Conservation (phyloP, 2,888 invertebrate species). For the Tenthredo scrophulariae region DNA sequence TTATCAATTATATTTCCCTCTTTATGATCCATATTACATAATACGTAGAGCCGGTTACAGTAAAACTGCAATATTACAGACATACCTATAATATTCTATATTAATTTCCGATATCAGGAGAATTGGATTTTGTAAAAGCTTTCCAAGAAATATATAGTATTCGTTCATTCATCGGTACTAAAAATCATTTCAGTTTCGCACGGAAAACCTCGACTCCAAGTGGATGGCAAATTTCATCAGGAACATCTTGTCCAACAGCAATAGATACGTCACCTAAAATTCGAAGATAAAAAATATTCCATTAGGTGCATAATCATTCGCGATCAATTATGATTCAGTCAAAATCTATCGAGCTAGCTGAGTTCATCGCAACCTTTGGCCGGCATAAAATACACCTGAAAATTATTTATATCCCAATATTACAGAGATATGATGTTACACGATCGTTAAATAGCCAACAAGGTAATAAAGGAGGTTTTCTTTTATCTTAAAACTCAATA, state of each 20-base stretch:
- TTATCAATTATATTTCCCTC: not conserved
- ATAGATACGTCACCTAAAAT: conserved; percentile 77
- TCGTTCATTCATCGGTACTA: not conserved
- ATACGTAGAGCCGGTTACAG: not conserved
- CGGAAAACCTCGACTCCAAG: conserved; percentile 77
- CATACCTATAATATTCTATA: not conserved
- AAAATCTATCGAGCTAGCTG: conserved; percentile 9
- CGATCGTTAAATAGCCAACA: not conserved
- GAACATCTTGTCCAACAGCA: conserved; percentile 76
- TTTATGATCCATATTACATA: not conserved
- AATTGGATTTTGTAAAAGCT: not conserved
- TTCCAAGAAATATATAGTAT: not conserved
- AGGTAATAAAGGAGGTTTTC: conserved; percentile 2
- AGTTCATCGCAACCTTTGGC: conserved; percentile 33
- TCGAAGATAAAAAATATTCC: not conserved
- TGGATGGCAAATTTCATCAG: conserved; percentile 77
- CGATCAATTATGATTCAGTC: conserved; percentile 47
- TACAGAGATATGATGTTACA: not conserved
- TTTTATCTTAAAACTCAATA: conserved; percentile 5
- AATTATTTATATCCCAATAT: conserved; percentile 24
- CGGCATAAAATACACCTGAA: conserved; percentile 1
- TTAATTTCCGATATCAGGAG: not conserved
- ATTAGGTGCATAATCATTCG: not conserved
- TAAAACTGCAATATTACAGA: not conserved
- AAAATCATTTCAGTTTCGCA: conserved; percentile 1